phyloP scores from a whole-genome alignment of 2,888 invertebrate species.

The Chymomyza fuscimana region DNA sequence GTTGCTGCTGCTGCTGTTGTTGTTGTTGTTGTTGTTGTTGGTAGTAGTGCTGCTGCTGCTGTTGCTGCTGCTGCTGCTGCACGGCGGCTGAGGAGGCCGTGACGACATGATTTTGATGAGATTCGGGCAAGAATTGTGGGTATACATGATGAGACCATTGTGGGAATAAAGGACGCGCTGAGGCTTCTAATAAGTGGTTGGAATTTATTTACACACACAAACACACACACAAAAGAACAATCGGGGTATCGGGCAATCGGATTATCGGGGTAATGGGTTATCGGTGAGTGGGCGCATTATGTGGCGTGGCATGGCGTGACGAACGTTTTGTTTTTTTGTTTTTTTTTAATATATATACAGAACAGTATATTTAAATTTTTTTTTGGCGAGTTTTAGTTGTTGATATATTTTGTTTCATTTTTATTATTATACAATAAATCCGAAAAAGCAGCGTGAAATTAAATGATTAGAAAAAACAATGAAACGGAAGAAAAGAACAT shows the following conservation, averaged over 20 bases:
- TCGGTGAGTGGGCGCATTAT: neutral
- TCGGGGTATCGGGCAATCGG: neutral
- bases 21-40: slow-evolving; percentile 78
- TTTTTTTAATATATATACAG: slow-evolving; percentile 1
- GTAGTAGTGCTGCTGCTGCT: slow-evolving; percentile 70
- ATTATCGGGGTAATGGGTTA: neutral
- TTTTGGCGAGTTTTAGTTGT: slow-evolving; percentile 23
- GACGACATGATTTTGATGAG: slow-evolving; percentile 87
- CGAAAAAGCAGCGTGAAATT: slow-evolving; percentile 81
- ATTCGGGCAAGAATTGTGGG: slow-evolving; percentile 95
- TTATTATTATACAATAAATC: slow-evolving; percentile 74
- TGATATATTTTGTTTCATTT: slow-evolving; percentile 27
- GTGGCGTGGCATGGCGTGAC: slow-evolving; percentile 28
- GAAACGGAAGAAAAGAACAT: slow-evolving; percentile 75
- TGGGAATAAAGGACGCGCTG: slow-evolving; percentile 90
- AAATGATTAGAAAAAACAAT: slow-evolving; percentile 74
- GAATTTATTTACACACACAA: slow-evolving; percentile 24
- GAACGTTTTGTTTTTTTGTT: slow-evolving; percentile 25
- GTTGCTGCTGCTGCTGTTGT: slow-evolving; percentile 77
- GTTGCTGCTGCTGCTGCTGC: slow-evolving; percentile 77
- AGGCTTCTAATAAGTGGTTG: slow-evolving; percentile 71
- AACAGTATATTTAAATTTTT: slow-evolving; percentile 27
- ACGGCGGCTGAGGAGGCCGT: slow-evolving; percentile 80
- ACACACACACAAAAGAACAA: slow-evolving; percentile 15
- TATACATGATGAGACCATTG: slow-evolving; percentile 97